These are phyloP conservation scores for Eucidaris tribuloides DNA, from an alignment of 35 echinoderm and acorn worm species.

Conservation along the genomic window DNA sequence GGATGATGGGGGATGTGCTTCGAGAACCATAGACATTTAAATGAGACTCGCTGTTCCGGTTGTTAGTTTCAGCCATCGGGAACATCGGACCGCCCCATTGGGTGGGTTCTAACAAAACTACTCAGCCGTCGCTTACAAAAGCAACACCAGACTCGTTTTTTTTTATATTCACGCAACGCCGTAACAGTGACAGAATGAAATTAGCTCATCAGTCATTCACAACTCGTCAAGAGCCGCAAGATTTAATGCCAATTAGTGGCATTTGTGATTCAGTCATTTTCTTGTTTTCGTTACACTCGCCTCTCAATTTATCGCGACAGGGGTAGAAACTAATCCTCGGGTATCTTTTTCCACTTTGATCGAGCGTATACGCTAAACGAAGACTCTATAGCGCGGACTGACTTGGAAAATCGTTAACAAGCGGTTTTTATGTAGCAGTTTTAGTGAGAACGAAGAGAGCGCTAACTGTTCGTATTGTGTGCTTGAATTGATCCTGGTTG, in stretches of 20 bases:
- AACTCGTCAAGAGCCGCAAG: neutral
- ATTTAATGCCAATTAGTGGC: neutral
- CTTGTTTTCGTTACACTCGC: neutral
- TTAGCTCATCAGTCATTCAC: constrained; percentile 33
- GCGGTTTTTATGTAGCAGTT: constrained; percentile 7
- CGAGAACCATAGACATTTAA: constrained; percentile 26
- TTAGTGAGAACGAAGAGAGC: neutral
- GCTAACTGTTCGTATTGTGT: constrained; percentile 1
- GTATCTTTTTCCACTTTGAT: too few species aligned
- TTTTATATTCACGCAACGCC: neutral
- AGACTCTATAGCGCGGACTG: too few species aligned
- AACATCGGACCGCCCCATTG: neutral
- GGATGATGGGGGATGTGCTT: constrained; percentile 14
- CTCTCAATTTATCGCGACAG: neutral
- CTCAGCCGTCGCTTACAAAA: neutral
- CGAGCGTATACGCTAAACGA: too few species aligned
- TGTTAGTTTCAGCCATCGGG: neutral
- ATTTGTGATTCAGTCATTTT: constrained; percentile 1
- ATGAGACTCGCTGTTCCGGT: constrained; percentile 22
- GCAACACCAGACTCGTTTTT: neutral
- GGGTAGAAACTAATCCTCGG: too few species aligned
- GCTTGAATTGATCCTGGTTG: neutral
- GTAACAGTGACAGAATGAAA: constrained; percentile 28
- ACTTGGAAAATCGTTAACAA: constrained; percentile 23
- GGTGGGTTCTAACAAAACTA: constrained; percentile 12